Conservation (phyloP, 2,797 vertebrate genomes). For the Chaenodraco wilsoni region DNA sequence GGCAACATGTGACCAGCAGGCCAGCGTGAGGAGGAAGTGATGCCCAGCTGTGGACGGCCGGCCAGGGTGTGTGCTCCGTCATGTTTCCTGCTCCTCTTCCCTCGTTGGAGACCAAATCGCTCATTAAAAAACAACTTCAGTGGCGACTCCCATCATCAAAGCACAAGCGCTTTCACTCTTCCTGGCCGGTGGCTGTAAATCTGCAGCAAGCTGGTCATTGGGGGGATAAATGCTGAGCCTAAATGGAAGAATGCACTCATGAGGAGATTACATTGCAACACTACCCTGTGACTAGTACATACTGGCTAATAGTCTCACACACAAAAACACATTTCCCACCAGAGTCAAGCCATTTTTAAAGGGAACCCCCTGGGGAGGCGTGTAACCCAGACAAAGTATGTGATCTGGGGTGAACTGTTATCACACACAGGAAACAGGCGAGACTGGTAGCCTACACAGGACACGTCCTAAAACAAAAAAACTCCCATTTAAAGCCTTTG, state of each 20-base stretch:
- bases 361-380: constrained; percentile 55
- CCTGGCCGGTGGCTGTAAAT: neutral
- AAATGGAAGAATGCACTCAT: constrained; percentile 29
- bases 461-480: constrained; percentile 72
- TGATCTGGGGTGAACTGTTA: constrained; percentile 64
- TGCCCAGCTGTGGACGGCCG: constrained; percentile 42
- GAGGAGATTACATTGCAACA: constrained; percentile 41
- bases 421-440: constrained; percentile 80
- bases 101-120: constrained; percentile 16
- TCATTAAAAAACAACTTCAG: constrained; percentile 28
- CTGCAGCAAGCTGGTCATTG: neutral
- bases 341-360: constrained; percentile 48
- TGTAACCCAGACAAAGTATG: constrained; percentile 64
- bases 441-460: constrained; percentile 79
- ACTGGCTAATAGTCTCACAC: neutral
- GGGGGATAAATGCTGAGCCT: constrained; percentile 23
- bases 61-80: constrained; percentile 59
- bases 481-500: constrained; percentile 62
- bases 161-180: constrained; percentile 26
- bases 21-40: constrained; percentile 63
- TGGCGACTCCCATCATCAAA: constrained; percentile 18
- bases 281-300: constrained; percentile 29
- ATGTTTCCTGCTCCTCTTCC: constrained; percentile 69
- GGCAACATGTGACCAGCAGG: constrained; percentile 28
- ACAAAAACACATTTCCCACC: constrained; percentile 56